Percentiles rank a stretch among this genome's conserved stretches.
phyloP scores from a whole-genome alignment of 2,797 vertebrate species.

The Artibeus lituratus region DNA sequence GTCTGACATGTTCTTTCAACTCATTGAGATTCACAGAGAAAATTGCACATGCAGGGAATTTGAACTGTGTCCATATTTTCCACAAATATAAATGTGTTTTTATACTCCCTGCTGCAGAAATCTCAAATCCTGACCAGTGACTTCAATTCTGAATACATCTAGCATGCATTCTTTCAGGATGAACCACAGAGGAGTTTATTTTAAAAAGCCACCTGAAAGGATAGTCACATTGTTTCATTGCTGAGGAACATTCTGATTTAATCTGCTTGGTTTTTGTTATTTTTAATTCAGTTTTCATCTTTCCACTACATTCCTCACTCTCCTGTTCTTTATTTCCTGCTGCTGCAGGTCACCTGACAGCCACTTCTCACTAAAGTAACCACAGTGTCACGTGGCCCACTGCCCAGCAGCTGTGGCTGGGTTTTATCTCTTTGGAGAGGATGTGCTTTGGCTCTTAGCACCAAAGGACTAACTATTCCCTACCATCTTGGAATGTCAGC shows the following conservation, averaged over 20 bases:
- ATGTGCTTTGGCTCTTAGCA: neutral
- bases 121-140: neutral
- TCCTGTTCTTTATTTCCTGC: conserved; percentile 14
- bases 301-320: neutral
- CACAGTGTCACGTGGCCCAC: neutral
- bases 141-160: neutral
- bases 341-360: neutral
- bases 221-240: neutral
- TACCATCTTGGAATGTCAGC: neutral
- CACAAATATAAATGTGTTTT: neutral
- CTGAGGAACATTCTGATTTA: neutral
- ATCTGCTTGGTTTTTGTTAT: neutral
- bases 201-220: neutral
- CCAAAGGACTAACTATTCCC: neutral
- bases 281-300: conserved; percentile 34
- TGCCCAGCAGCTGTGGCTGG: neutral
- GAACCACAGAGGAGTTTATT: neutral
- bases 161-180: neutral
- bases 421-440: neutral
- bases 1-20: neutral
- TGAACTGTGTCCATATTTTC: neutral
- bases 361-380: neutral
- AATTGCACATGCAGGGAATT: neutral
- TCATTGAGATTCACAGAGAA: neutral
- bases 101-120: neutral